Percentiles rank a stretch among this genome's conserved stretches.
Conservation (phyloP, 1,140 invertebrate genomes). For the Adelges cooleyi region DNA sequence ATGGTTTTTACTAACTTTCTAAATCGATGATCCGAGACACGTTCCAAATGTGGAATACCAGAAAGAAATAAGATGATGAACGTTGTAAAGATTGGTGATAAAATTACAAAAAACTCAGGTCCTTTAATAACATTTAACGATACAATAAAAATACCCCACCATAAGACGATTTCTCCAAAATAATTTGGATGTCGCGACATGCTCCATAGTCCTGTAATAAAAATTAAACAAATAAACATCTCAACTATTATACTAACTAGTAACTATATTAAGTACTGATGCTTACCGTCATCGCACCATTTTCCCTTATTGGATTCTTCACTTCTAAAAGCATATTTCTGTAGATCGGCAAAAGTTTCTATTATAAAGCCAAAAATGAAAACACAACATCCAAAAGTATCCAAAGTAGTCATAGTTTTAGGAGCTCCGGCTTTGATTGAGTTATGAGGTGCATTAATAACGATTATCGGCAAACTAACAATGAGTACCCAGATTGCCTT, state of each 20-base stretch:
- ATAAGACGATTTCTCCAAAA: slow-evolving; percentile 85
- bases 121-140: slow-evolving; percentile 73
- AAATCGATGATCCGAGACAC: slow-evolving; percentile 74
- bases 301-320: slow-evolving; percentile 75
- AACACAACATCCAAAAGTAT: slow-evolving; percentile 69
- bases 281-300: slow-evolving; percentile 74
- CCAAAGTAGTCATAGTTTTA: slow-evolving; percentile 69
- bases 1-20: slow-evolving; percentile 52
- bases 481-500: slow-evolving; percentile 89
- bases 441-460: slow-evolving; percentile 77
- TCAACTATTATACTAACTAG: no score
- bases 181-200: slow-evolving; percentile 88
- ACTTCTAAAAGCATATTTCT: slow-evolving; percentile 80
- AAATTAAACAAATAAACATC: slow-evolving; percentile 25
- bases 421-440: slow-evolving; percentile 53
- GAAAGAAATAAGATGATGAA: slow-evolving; percentile 79
- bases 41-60: slow-evolving; percentile 72
- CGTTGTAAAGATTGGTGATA: slow-evolving; percentile 79
- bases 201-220: slow-evolving; percentile 64
- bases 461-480: slow-evolving; percentile 80
- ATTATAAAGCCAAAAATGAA: slow-evolving; percentile 72
- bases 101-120: slow-evolving; percentile 67
- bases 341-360: slow-evolving; percentile 80
- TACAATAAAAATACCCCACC: slow-evolving; percentile 88
- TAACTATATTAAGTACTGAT: not conserved